Conservation (phyloP, 2,797 vertebrate genomes). For the Pygocentrus nattereri region DNA sequence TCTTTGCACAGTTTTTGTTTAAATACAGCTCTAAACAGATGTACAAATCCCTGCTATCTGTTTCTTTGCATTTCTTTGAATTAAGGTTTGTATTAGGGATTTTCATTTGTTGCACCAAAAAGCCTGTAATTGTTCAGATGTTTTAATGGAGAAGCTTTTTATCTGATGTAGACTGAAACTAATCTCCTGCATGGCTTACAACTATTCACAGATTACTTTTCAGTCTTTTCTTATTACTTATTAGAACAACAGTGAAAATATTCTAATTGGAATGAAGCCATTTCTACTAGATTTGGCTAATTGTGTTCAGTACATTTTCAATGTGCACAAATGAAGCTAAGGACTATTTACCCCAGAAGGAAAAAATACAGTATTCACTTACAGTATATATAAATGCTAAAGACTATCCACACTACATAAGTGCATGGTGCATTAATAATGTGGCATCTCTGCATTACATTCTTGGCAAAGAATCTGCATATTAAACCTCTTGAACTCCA, state of each 20-base stretch:
- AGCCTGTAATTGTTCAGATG: conserved; percentile 19
- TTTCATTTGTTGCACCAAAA: conserved; percentile 4
- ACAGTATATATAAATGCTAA: background rate
- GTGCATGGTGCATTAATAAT: background rate
- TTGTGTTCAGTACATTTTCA: background rate
- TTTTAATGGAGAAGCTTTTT: conserved; percentile 37
- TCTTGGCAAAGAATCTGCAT: background rate
- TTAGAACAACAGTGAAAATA: conserved; percentile 4
- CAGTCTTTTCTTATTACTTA: conserved; percentile 17
- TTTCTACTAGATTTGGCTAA: background rate
- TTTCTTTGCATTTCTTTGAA: too few relatives aligned
- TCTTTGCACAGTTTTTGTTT: too few relatives aligned
- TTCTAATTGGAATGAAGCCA: conserved; percentile 10
- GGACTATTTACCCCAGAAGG: background rate
- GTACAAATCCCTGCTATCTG: too few relatives aligned
- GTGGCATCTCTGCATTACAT: background rate
- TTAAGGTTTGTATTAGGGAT: background rate
- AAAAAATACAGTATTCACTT: too few relatives aligned
- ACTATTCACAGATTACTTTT: background rate
- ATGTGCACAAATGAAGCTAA: background rate
- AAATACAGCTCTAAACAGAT: too few relatives aligned
- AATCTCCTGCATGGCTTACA: background rate
- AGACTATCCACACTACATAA: background rate
- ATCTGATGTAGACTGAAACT: conserved; percentile 58
- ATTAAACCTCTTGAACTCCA: too few relatives aligned